Percentiles rank a stretch among this genome's conserved stretches.
phyloP scores from a whole-genome alignment of 2,797 vertebrate species.

The Artibeus jamaicensis region DNA sequence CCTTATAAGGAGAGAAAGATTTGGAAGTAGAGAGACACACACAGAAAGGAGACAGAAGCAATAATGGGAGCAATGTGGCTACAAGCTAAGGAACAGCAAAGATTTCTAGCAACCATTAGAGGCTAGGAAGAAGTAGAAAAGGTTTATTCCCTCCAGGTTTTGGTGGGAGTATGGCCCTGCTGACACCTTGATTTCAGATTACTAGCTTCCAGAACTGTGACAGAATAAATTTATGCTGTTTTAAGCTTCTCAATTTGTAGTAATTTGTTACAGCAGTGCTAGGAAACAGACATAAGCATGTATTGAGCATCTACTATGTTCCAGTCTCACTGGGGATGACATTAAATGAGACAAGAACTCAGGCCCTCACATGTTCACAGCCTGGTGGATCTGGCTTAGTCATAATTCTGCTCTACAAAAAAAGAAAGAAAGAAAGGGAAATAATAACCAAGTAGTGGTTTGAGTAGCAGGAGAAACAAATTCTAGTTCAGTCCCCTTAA shows the following conservation, averaged over 20 bases:
- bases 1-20: neutral
- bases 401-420: neutral
- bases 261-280: neutral
- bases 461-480: neutral
- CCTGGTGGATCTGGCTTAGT: neutral
- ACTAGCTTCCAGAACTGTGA: neutral
- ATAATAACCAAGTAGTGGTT: neutral
- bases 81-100: neutral
- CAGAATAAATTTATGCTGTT: neutral
- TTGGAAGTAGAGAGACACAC: neutral
- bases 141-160: neutral
- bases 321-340: neutral
- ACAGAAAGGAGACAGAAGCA: neutral
- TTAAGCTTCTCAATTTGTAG: neutral
- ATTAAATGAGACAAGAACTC: neutral
- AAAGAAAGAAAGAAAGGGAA: neutral
- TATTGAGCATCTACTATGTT: neutral
- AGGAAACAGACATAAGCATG: neutral
- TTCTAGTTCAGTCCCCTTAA: neutral
- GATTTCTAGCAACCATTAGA: neutral
- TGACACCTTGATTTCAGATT: neutral
- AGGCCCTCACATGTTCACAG: neutral
- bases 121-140: neutral
- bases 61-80: neutral
- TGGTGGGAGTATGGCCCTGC: neutral